Percentiles rank a stretch among this genome's conserved stretches.
Evolutionary conservation across 1,140 invertebrate genomes (phyloP).

Genomic region (Caenorhabditis tropicalis): DNA sequence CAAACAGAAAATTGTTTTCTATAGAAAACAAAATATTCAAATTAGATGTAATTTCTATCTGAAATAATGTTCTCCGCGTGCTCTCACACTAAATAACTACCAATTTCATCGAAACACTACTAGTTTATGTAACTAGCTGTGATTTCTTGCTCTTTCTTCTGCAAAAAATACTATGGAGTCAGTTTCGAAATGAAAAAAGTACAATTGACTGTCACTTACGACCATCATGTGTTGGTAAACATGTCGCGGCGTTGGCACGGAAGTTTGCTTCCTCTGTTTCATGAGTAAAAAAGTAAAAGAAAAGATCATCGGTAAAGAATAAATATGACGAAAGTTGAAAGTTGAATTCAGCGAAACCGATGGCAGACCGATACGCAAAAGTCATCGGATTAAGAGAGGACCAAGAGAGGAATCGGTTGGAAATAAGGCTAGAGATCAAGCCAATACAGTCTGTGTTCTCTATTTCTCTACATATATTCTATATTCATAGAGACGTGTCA

Average conservation of each 20-base stretch:
- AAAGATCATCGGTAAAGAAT: background rate
- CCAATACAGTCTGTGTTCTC: background rate
- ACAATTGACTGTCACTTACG: slow-evolving; percentile 35
- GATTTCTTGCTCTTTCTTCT: background rate
- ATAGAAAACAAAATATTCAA: too few relatives aligned
- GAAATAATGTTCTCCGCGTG: too few relatives aligned
- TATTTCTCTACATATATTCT: background rate
- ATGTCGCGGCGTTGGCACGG: background rate
- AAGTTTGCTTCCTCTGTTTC: background rate
- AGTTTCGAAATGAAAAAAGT: background rate
- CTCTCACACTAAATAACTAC: too few relatives aligned
- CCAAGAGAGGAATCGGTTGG: background rate
- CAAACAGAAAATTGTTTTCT: background rate
- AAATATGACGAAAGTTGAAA: background rate
- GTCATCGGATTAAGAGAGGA: background rate
- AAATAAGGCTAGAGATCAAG: background rate
- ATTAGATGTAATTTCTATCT: too few relatives aligned
- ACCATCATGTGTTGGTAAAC: slow-evolving; percentile 10
- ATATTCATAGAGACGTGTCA: background rate
- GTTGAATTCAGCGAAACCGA: slow-evolving; percentile 13
- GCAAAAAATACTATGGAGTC: background rate
- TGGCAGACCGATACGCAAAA: background rate
- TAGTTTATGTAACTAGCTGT: too few relatives aligned
- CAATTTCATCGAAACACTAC: too few relatives aligned
- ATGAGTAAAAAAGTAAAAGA: background rate